Evolutionary conservation across 2,888 invertebrate genomes (phyloP).

Genomic region (Erebia ligea): DNA sequence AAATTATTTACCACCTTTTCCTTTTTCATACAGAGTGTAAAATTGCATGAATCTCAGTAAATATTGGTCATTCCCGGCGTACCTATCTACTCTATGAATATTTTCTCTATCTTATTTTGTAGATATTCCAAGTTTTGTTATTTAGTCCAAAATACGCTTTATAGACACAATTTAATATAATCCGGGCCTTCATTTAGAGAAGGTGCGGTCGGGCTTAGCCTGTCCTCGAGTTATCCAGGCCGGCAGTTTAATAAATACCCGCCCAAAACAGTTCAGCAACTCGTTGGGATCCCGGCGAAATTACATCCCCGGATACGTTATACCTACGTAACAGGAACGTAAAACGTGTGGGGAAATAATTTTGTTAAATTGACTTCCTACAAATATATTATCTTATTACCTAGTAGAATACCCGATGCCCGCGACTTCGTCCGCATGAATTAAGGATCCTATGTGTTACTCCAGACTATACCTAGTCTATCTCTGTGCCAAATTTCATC

Average conservation of each 20-base stretch:
- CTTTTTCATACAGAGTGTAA: background rate
- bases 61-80: too few relatives aligned
- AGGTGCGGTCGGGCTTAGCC: constrained; percentile 62
- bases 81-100: background rate
- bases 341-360: constrained; percentile 37
- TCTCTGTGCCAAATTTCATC: too few relatives aligned
- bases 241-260: constrained; percentile 78
- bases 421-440: too few relatives aligned
- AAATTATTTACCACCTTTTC: constrained; percentile 10
- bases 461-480: too few relatives aligned
- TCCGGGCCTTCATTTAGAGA: constrained; percentile 65
- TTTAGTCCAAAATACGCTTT: constrained; percentile 42
- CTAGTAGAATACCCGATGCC: too few relatives aligned
- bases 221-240: constrained; percentile 63
- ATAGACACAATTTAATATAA: constrained; percentile 56
- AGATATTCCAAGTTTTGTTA: constrained; percentile 33
- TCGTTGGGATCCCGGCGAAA: constrained; percentile 55
- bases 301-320: constrained; percentile 46
- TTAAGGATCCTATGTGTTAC: too few relatives aligned
- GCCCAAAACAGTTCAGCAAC: constrained; percentile 66
- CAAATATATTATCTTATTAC: too few relatives aligned
- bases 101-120: background rate
- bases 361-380: constrained; percentile 26
- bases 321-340: constrained; percentile 28
- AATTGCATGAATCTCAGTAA: background rate